Conservation (phyloP, 2,797 vertebrate species). For the Borostomias antarcticus region DNA sequence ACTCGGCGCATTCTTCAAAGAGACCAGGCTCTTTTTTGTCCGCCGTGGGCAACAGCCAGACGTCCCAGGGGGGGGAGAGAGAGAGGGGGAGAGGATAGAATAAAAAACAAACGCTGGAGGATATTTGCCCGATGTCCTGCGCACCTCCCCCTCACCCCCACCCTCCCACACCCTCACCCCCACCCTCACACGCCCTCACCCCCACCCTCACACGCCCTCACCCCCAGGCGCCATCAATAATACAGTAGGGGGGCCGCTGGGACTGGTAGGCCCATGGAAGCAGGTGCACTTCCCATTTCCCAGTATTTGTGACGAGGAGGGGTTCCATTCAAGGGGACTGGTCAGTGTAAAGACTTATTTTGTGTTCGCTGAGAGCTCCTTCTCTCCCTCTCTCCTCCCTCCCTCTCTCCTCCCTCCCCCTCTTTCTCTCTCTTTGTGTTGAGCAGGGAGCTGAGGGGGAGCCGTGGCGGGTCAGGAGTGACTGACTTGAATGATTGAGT, state of each 20-base stretch:
- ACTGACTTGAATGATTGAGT: no score
- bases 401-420: conserved; percentile 28
- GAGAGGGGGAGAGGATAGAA: background rate
- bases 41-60: background rate
- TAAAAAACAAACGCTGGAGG: background rate
- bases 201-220: no score
- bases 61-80: background rate
- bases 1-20: no score
- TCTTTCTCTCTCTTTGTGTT: background rate
- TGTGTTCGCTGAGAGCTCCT: conserved; percentile 62
- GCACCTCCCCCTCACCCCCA: background rate
- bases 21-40: background rate
- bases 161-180: background rate
- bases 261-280: conserved; percentile 32
- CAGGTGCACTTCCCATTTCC: conserved; percentile 50
- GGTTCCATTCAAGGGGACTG: conserved; percentile 58
- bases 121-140: background rate
- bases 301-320: conserved; percentile 65
- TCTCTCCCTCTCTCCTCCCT: conserved; percentile 10
- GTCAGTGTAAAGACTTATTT: conserved; percentile 67
- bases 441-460: no score
- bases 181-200: background rate
- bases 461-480: no score
- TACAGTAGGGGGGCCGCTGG: conserved; percentile 38
- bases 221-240: conserved; percentile 48